These are phyloP conservation scores for Gymnothorax javanicus DNA, from an alignment of 2,797 vertebrate genomes.

Conservation along the genomic window DNA sequence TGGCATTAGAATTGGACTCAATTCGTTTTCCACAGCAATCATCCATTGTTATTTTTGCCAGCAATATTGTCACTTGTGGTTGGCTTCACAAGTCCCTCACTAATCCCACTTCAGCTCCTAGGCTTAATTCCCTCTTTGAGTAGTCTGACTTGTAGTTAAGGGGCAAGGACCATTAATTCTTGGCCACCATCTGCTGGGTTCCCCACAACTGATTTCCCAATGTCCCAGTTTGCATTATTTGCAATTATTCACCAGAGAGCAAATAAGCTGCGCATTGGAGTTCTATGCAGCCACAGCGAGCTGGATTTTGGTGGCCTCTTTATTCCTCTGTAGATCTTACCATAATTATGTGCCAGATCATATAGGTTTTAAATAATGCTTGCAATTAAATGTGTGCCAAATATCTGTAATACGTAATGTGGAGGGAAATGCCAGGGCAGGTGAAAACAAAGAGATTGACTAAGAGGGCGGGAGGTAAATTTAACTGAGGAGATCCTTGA, in stretches of 20 bases:
- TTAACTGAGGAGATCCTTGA: neutral
- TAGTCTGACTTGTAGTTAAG: neutral
- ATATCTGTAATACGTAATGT: neutral
- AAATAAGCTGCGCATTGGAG: neutral
- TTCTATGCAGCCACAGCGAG: neutral
- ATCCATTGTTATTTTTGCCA: neutral
- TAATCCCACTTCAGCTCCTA: neutral
- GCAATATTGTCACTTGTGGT: neutral
- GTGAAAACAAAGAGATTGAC: neutral
- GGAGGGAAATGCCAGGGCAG: neutral
- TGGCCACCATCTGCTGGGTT: neutral
- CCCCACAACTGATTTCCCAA: neutral
- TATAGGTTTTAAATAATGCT: neutral
- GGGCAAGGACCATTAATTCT: constrained; percentile 1
- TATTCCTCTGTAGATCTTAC: neutral
- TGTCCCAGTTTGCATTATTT: neutral
- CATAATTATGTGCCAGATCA: neutral
- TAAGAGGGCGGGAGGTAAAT: too few relatives aligned
- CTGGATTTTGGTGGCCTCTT: neutral
- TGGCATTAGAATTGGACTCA: neutral
- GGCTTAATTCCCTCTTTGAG: constrained; percentile 21
- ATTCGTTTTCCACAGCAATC: neutral
- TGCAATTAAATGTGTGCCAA: neutral
- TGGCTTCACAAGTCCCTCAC: neutral
- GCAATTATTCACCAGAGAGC: constrained; percentile 14